These are phyloP conservation scores for Recurvirostra avosetta DNA, from an alignment of 2,113 vertebrate genomes.

Conservation along the genomic window DNA sequence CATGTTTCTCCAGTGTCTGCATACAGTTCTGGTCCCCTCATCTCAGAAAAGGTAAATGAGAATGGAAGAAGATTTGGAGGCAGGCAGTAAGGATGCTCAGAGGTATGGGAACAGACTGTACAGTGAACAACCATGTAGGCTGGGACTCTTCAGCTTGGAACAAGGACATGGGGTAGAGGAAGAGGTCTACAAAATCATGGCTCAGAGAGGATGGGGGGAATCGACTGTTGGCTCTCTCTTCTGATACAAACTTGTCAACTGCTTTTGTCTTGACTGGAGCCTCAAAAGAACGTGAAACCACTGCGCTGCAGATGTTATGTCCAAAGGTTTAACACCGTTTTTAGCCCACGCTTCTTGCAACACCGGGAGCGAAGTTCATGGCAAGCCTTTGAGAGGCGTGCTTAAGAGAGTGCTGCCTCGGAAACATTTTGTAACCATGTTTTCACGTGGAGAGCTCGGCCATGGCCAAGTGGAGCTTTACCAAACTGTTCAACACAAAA, in stretches of 20 bases:
- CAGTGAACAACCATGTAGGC: neutral
- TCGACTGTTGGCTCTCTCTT: neutral
- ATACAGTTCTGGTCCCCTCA: neutral
- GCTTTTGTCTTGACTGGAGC: neutral
- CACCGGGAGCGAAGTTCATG: constrained; percentile 7
- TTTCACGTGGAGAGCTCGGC: neutral
- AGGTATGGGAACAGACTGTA: neutral
- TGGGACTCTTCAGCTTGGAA: neutral
- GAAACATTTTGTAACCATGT: constrained; percentile 50
- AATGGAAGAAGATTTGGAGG: neutral
- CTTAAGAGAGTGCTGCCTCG: neutral
- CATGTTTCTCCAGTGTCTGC: neutral
- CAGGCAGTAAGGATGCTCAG: neutral
- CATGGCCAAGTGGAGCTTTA: constrained; percentile 25
- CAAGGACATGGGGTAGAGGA: neutral
- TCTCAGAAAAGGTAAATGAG: neutral
- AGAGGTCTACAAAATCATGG: neutral
- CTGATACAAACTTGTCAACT: neutral
- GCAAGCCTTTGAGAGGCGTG: neutral
- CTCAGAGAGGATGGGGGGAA: neutral
- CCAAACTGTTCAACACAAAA: constrained; percentile 37
- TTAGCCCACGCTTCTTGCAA: neutral
- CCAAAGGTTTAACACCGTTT: neutral
- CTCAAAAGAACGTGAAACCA: neutral
- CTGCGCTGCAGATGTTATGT: neutral